Evolutionary conservation across 2,113 vertebrate genomes (phyloP), one percentile per base, ranked within the genome.

Genomic region (Halcyon senegalensis): DNA sequence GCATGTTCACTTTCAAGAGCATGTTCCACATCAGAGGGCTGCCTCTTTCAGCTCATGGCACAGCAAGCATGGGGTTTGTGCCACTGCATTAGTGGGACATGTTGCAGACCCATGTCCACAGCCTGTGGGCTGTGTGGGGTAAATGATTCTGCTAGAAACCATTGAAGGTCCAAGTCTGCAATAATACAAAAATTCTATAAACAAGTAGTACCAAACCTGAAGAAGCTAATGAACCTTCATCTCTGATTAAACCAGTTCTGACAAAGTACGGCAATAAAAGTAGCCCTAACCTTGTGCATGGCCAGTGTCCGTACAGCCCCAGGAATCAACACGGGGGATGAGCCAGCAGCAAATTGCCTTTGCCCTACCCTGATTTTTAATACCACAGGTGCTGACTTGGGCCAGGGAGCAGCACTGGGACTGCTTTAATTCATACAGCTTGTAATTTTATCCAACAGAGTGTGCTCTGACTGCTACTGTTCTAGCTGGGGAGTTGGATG

Each of bases 11-110:
- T 87, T 87, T 63, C 69, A 67, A 13, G 16, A 46, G 72, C 24
- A 25, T 0, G 2, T 37, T 37, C 50, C 39, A 10, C 3, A 3
- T 8, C 10, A 18, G 46, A 15, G 23, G 59, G 18, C 5, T 69
- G 39, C 27, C 53, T n/a, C 16, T 87, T 27, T 23, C 21, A 39
- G 67, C 13, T 25, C 2, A 3, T 0, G 0, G 44, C 59, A 25
- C 20, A 21, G 63, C 20, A 3, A 4, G 10, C 16, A 12, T 2
- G 1, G 18, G 13, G 1, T 51, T 28, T 4, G 5, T 0, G 0
- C 51, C 51, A 39, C 1, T 2, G 16, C 28, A 24, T 33, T 6
- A 1, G 7, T 1, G 9, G 23, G 30, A 53, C 0, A 1, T 7
- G 27, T 43, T 14, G n/a, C 55, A 43, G 46, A 19, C 8, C 1